These are phyloP conservation scores for Laspeyria flexula DNA, from an alignment of 2,888 invertebrate species.

Conservation along the genomic window DNA sequence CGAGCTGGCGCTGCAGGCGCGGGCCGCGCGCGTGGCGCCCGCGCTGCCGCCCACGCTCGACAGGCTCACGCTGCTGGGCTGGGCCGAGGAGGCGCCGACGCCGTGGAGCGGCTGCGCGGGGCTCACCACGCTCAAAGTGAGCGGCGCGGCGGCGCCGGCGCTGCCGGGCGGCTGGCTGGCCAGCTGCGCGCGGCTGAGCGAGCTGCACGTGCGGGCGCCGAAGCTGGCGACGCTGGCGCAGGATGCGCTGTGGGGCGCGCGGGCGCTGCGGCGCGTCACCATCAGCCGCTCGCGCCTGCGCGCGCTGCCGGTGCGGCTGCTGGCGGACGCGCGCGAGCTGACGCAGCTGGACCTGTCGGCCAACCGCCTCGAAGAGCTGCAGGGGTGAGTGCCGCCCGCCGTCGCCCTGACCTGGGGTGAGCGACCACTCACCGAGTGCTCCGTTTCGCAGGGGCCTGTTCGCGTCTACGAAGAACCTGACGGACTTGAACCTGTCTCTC, in stretches of 20 bases:
- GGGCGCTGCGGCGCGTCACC: constrained; percentile 8
- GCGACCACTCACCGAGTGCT: too few relatives aligned
- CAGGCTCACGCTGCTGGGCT: constrained; percentile 19
- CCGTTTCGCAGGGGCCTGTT: constrained; percentile 36
- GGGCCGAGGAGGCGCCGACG: constrained; percentile 21
- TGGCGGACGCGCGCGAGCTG: constrained; percentile 33
- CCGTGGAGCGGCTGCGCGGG: constrained; percentile 28
- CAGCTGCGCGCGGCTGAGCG: constrained; percentile 20
- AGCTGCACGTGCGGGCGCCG: constrained; percentile 1
- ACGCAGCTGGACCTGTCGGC: constrained; percentile 35
- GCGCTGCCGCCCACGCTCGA: constrained; percentile 20
- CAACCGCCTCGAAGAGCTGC: constrained; percentile 43
- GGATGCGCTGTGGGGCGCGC: constrained; percentile 8
- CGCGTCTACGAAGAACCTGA: constrained; percentile 18
- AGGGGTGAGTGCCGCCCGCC: constrained; percentile 36
- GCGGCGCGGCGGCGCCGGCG: not conserved
- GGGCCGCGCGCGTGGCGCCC: constrained; percentile 13
- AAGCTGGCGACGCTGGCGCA: constrained; percentile 2
- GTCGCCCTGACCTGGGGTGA: too few relatives aligned
- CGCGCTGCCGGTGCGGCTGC: constrained; percentile 34
- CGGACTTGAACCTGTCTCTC: constrained; percentile 32
- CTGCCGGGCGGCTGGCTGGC: constrained; percentile 28
- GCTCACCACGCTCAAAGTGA: not conserved
- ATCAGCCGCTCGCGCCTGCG: constrained; percentile 16
- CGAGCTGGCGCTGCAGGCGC: constrained; percentile 9